Conservation (phyloP, 2,888 invertebrate genomes). For the Polydrusus pterygomalis region DNA sequence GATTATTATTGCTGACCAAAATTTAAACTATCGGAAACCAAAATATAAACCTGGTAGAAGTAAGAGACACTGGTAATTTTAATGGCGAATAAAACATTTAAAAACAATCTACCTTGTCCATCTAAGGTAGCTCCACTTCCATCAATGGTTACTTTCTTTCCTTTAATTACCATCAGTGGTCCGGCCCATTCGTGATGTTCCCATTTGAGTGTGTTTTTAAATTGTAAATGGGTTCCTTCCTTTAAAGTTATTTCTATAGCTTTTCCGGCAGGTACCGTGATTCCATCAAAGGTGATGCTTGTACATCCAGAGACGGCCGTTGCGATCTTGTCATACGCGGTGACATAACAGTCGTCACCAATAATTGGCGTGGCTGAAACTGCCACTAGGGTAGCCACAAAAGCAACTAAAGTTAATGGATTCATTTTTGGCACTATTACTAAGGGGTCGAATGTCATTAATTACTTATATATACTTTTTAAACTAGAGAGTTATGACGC, state of each 20-base stretch:
- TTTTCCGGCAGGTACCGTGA: conserved; percentile 36
- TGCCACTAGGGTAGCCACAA: not conserved
- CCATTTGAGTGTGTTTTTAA: conserved; percentile 31
- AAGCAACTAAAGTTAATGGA: not conserved
- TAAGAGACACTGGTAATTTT: not conserved
- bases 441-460: not conserved
- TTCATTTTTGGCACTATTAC: not conserved
- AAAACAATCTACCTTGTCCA: conserved; percentile 44
- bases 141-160: conserved; percentile 28
- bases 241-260: conserved; percentile 24
- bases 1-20: too few species aligned
- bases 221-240: conserved; percentile 10
- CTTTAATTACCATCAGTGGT: conserved; percentile 26
- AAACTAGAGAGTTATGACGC: not conserved
- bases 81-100: not conserved
- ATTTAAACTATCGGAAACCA: too few species aligned
- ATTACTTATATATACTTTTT: not conserved
- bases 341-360: conserved; percentile 21
- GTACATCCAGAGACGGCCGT: conserved; percentile 24
- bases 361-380: conserved; percentile 5
- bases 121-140: conserved; percentile 42
- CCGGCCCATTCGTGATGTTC: conserved; percentile 29
- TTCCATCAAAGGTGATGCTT: conserved; percentile 4
- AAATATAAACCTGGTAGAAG: not conserved
- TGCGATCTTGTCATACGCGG: conserved; percentile 10